Percentiles rank a stretch among this genome's conserved stretches.
Conservation (phyloP, 2,113 vertebrate species). For the Symphodus melops region DNA sequence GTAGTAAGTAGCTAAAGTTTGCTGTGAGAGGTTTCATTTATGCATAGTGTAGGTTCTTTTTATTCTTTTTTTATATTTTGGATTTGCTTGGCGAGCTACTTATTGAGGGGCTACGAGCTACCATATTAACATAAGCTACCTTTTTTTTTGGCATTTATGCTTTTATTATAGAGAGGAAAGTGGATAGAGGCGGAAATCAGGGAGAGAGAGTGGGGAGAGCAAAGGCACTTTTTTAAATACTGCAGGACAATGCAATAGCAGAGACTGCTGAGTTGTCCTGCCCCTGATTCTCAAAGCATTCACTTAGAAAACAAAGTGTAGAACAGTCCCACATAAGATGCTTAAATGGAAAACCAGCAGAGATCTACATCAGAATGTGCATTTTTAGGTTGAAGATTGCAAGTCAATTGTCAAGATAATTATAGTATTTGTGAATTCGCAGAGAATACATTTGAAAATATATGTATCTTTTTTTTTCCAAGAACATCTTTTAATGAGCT, state of each 20-base stretch:
- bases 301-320: neutral
- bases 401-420: neutral
- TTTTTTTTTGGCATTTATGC: no score
- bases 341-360: neutral
- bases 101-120: no score
- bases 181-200: no score
- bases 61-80: no score
- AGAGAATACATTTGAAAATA: neutral
- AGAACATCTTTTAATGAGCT: neutral
- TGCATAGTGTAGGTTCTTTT: no score
- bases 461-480: constrained; percentile 5
- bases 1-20: no score
- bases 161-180: no score
- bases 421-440: neutral
- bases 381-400: constrained; percentile 1
- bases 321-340: neutral
- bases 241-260: neutral
- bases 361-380: neutral
- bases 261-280: neutral
- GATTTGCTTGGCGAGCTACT: no score
- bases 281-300: neutral
- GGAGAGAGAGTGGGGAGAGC: no score
- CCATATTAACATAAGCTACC: no score
- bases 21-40: no score
- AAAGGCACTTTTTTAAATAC: neutral